These are phyloP conservation scores for Athene noctua DNA, from an alignment of 2,113 vertebrate genomes.

Conservation along the genomic window DNA sequence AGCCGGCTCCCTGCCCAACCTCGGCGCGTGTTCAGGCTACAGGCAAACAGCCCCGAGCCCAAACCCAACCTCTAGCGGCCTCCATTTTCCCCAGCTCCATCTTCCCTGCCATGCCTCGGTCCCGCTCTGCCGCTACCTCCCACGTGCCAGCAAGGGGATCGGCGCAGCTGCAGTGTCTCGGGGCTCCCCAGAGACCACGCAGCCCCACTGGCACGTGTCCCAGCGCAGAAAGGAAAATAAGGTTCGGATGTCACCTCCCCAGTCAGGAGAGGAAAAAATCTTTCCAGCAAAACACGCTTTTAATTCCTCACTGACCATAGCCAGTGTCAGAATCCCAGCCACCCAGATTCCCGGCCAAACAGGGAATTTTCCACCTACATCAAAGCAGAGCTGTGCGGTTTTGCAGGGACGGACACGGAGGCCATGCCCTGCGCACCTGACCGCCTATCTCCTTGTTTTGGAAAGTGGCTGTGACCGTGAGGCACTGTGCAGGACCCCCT, in stretches of 20 bases:
- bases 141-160: neutral
- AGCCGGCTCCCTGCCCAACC: neutral
- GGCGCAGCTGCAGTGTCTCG: accelerated
- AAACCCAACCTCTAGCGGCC: neutral
- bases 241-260: slow-evolving; percentile 49
- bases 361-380: slow-evolving; percentile 61
- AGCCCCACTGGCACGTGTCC: neutral
- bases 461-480: neutral
- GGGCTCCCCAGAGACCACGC: neutral
- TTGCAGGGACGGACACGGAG: neutral
- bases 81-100: neutral
- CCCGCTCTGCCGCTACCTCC: neutral
- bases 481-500: neutral
- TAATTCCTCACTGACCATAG: neutral
- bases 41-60: neutral
- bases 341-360: neutral
- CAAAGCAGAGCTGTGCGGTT: neutral
- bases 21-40: neutral
- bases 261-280: slow-evolving; percentile 54
- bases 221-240: slow-evolving; percentile 24
- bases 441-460: neutral
- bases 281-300: slow-evolving; percentile 55
- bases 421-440: neutral
- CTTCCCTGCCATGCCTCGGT: accelerated
- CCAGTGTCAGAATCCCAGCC: neutral